These are phyloP conservation scores for Macropis europaea DNA, from an alignment of 2,888 invertebrate genomes.

Conservation along the genomic window DNA sequence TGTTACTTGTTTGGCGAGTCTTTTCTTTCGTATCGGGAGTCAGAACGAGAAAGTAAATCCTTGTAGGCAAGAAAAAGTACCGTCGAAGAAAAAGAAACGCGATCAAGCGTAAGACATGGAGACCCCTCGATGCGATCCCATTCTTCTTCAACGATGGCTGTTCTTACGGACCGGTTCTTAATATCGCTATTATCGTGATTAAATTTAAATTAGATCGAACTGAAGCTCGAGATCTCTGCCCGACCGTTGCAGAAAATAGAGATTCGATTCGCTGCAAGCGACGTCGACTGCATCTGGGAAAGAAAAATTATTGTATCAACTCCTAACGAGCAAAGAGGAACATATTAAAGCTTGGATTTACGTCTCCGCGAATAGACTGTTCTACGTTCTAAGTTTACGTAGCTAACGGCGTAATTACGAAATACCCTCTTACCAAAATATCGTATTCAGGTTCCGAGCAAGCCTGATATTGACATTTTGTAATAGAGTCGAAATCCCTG, in stretches of 20 bases:
- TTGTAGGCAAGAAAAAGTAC: slow-evolving; percentile 24
- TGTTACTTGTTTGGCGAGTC: slow-evolving; percentile 75
- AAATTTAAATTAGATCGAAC: slow-evolving; percentile 25
- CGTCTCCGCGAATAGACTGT: slow-evolving; percentile 6
- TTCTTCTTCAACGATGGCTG: slow-evolving; percentile 12
- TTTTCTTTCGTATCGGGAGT: slow-evolving; percentile 67
- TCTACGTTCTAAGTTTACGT: slow-evolving; percentile 13
- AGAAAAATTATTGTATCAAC: neutral
- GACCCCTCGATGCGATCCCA: slow-evolving; percentile 39
- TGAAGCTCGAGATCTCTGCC: neutral
- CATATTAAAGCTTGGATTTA: slow-evolving; percentile 10
- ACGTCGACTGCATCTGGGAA: neutral
- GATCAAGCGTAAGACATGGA: slow-evolving; percentile 53
- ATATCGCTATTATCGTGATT: slow-evolving; percentile 39
- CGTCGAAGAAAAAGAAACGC: slow-evolving; percentile 42
- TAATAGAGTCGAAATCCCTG: neutral
- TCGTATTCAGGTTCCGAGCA: neutral
- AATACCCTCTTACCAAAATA: slow-evolving; percentile 1
- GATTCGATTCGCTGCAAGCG: neutral
- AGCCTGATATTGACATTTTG: slow-evolving; percentile 2
- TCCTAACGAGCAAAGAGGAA: slow-evolving; percentile 2
- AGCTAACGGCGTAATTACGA: slow-evolving; percentile 3
- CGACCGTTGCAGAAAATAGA: neutral
- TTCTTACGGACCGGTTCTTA: neutral
- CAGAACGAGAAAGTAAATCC: slow-evolving; percentile 46